Evolutionary conservation across 2,797 vertebrate species (phyloP), one percentile per base, ranked within the genome.

Genomic region (Lacerta viridis): DNA sequence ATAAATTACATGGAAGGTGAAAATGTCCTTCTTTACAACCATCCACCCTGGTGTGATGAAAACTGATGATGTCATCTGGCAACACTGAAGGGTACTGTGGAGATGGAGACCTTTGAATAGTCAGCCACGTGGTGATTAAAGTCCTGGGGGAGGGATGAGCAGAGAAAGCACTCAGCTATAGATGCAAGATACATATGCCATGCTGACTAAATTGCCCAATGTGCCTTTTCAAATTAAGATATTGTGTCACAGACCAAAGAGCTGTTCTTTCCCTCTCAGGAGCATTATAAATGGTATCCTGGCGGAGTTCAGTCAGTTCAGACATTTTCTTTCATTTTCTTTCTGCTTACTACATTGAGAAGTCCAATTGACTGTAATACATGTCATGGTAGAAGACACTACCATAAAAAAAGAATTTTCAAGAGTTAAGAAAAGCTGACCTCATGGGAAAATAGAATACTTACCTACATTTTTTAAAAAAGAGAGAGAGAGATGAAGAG

Each of bases 251-350:
- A 89, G 71, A 81, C 33, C 43, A 39, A 85, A 82, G 55, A 81
- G 41, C 55, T 76, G n/a, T 82, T 86, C 74, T 76, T 86, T 76
- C 25, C 61, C 71, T 85, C 41, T 25, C 50, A 81, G 43, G 59
- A 76, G 11, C 50, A 55, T 55, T 76, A 36, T 25, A 85, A 76
- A n/a, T 81, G 27, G 55, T 66, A 81, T 81, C 61, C 71, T 23
- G 8, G 78, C n/a, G 17, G 59, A 89, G 78, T 89, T 82, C 71
- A 85, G 71, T n/a, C 33, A 39, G 83, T 85, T 89, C 88, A 89
- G 78, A 81, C n/a, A 69, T 76, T 85, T 81, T 66, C 71, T 86
- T 89, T 89, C 84, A 89, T 81, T 55, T 55, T 41, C 78, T n/a
- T 89, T 68, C 83, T 82, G 71, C 71, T 82, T 85, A 25, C 68